Base-by-base conservation (phyloP, 2,113 vertebrate genomes). In the Paraplagusia blochii region DNA sequence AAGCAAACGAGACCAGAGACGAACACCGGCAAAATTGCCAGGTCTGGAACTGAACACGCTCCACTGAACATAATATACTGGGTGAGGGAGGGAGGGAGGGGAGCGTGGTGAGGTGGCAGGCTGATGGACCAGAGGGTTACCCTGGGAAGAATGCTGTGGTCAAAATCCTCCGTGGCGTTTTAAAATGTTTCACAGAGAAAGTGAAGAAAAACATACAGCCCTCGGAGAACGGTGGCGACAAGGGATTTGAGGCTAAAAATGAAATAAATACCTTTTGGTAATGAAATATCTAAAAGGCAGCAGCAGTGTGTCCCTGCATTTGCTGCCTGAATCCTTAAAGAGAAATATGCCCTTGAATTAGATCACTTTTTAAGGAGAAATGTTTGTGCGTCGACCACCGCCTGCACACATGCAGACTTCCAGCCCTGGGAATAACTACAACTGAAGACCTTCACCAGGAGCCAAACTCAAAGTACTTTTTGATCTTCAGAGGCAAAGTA, bases 211-310 rank as follows among this genome's bases (percentile, higher is more conserved):
- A 72, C 60, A 63, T 29, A 11, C 7, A 16, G 73, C 56, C 72
- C 66, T 69, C 53, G 69, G 70, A 77, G 81, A 71, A 72, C 77
- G 53, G 56, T 75, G 80, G 68, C 35, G 52, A 84, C 82, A 78
- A 79, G 75, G 74, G 75, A 82, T 86, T 85, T 81, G 64, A 78
- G 67, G 75, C 65, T 50, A 56, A 80, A 29, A 85, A 86, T 88
- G 72, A 86, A 84, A 85, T 85, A 81, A 85, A 86, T 75, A 80
- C 80, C 65, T 74, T 80, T 85, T 83, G 74, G 87, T 87, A 85
- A 85, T 87, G 74, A 89, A 86, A 88, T 88, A 86, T 86, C 80
- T 88, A 58, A 85, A 88, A 88, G 79, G 82, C 80, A 72, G 72
- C 85, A 87, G 85, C 73, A 38, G 58, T 61, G 22, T 69, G 66